Evolutionary conservation across 2,113 vertebrate genomes (phyloP).

Genomic region (Malurus cyaneus): DNA sequence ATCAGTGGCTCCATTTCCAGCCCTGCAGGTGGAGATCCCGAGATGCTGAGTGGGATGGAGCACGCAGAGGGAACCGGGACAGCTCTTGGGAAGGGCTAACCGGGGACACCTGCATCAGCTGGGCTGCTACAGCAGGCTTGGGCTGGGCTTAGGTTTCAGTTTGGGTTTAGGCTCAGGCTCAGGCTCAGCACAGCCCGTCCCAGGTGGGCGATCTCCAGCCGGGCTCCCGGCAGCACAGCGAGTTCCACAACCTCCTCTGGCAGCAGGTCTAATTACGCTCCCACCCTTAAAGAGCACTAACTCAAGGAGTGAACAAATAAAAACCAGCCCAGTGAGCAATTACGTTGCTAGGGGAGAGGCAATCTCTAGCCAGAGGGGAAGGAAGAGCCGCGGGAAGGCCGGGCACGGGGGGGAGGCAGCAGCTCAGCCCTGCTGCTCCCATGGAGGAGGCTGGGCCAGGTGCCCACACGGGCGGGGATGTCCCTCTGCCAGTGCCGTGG

Average conservation of each 20-base stretch:
- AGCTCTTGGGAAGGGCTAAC: neutral
- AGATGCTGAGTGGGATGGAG: neutral
- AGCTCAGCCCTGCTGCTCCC: neutral
- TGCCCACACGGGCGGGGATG: rapidly evolving
- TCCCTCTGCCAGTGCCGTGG: rapidly evolving
- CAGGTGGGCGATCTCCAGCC: neutral
- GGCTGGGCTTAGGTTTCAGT: neutral
- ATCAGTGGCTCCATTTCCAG: neutral
- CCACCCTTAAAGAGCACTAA: neutral
- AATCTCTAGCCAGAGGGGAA: conserved; percentile 33
- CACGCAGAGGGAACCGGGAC: neutral
- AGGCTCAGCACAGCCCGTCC: neutral
- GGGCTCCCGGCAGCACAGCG: neutral
- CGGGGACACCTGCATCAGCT: neutral
- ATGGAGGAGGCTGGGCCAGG: neutral
- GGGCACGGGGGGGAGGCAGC: neutral
- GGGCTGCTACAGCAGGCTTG: neutral
- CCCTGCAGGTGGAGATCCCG: neutral
- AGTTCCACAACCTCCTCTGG: conserved; percentile 2
- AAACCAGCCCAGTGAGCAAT: conserved; percentile 48
- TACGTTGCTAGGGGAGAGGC: conserved; percentile 27
- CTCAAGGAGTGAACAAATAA: conserved; percentile 36
- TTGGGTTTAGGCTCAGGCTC: neutral
- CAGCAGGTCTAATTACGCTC: conserved; percentile 34
- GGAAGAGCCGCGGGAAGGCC: neutral